These are phyloP conservation scores for Anolis sagrei DNA, from an alignment of 2,113 vertebrate genomes.

Conservation along the genomic window DNA sequence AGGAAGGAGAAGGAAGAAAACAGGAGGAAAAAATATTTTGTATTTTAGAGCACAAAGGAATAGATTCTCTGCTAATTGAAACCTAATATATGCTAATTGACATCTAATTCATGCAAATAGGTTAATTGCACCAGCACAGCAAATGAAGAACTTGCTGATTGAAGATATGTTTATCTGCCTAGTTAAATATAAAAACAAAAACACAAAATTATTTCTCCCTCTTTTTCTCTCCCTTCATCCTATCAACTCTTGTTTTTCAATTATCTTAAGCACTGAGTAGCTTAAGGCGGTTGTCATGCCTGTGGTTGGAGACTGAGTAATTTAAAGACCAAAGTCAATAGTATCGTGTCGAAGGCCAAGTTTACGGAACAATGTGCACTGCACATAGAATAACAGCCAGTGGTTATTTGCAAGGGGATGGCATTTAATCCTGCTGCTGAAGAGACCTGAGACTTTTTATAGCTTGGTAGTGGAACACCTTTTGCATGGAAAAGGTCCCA, in stretches of 20 bases:
- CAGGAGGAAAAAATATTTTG: constrained; percentile 50
- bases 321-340: not conserved
- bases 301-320: not conserved
- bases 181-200: constrained; percentile 60
- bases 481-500: not conserved
- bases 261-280: constrained; percentile 28
- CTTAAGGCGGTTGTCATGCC: constrained; percentile 17
- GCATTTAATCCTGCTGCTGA: not conserved
- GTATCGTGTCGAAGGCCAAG: not conserved
- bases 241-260: constrained; percentile 54
- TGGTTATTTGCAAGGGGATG: not conserved
- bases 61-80: constrained; percentile 61
- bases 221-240: not conserved
- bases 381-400: not conserved
- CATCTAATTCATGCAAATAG: constrained; percentile 76
- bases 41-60: constrained; percentile 44
- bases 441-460: not conserved
- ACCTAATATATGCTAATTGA: constrained; percentile 74
- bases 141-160: constrained; percentile 71
- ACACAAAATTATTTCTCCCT: constrained; percentile 59
- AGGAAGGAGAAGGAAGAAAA: constrained; percentile 29
- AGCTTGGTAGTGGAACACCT: not conserved
- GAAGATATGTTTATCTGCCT: constrained; percentile 69
- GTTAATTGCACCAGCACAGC: constrained; percentile 75
- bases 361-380: not conserved